Evolutionary conservation across 2,113 vertebrate species (phyloP), one percentile per base, ranked within the genome.

Genomic region (Orientallactaga bullata): DNA sequence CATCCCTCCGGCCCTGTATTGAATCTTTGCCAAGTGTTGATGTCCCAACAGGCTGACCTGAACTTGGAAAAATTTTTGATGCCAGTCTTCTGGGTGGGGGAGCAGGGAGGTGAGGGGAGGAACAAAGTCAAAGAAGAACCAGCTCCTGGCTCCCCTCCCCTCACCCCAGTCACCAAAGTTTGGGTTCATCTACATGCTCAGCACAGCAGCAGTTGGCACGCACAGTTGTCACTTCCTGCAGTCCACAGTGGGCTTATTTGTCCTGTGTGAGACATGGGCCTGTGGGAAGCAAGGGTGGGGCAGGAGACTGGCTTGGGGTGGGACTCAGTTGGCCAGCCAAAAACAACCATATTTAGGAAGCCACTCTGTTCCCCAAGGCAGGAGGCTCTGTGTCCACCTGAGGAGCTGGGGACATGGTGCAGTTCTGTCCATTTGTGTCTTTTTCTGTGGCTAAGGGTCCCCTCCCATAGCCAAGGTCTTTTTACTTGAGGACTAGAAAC

Each of bases 191-290:
- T 55, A 2, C 15, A 37, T 1, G 1, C 21, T 2, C 39, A n/a
- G 2, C 76, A 5, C 0, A n/a, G 35, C 32, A 3, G 2, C 23
- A 47, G 77, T 68, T 51, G 81, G 61, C 0, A 20, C 0, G 6
- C 77, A 26, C 42, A 39, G 23, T 5, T 15, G 13, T 66, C n/a
- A 26, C 66, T 61, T 94, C 35, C 73, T 16, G 5, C 3, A 6
- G 30, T 13, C 5, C 26, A 35, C 81, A 35, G 2, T 8, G 30
- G 65, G 37, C 88, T 83, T 7, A 11, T 32, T 12, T 51, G 63
- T 26, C 42, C 66, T 68, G 2, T 32, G 69, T 77, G 58, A 47
- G 69, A 89, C 63, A 72, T 1, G 18, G 6, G 24, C 79, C 51
- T 80, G n/a, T 79, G 84, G 77, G 24, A 32, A 80, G 72, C 2